A percentile compares a stretch with the other conserved stretches of the same genome.
phyloP scores from a whole-genome alignment of 92 coral and sea anemone genomes.

The Umimayanthus chanpuru region DNA sequence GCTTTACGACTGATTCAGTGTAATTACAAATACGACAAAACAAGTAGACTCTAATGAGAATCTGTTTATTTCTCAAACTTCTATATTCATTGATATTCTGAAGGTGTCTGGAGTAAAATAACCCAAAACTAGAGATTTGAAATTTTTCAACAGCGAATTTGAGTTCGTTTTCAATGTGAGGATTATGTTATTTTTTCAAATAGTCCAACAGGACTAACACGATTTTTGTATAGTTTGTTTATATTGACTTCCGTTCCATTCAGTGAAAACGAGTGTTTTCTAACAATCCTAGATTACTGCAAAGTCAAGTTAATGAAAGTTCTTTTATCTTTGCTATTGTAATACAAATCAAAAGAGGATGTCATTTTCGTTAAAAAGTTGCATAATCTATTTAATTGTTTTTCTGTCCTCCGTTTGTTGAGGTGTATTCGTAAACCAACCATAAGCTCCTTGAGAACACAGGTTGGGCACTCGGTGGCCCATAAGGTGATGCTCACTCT shows the following conservation, averaged over 20 bases:
- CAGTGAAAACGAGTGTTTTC: background rate
- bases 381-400: background rate
- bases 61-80: background rate
- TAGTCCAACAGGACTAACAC: no score
- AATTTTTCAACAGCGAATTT: background rate
- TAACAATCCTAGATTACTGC: background rate
- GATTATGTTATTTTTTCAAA: no score
- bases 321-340: background rate
- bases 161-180: no score
- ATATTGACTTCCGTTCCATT: no score
- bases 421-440: background rate
- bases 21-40: background rate
- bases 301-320: background rate
- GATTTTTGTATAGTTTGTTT: background rate
- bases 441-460: background rate
- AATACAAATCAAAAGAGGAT: background rate
- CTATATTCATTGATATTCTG: background rate
- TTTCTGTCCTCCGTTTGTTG: background rate
- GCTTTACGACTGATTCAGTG: background rate
- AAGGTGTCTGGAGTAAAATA: background rate
- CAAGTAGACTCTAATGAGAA: background rate
- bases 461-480: background rate
- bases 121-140: background rate
- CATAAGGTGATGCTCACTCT: background rate
- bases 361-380: conserved; percentile 7